Evolutionary conservation across 1,140 invertebrate genomes (phyloP).

Genomic region (Trichonephila inaurata): DNA sequence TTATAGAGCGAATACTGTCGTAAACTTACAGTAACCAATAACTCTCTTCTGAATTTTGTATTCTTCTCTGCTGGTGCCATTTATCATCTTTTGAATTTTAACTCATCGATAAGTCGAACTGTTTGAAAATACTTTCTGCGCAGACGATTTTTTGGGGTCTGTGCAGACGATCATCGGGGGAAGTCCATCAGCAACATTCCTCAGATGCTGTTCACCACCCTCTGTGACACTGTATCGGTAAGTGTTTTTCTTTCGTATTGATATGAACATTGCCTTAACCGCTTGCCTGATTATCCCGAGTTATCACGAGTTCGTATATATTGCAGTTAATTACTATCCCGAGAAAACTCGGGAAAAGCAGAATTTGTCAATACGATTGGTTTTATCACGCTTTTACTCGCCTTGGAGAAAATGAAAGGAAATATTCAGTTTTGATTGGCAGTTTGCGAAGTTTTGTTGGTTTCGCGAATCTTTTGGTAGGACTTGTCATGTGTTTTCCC

Average conservation of each 20-base stretch:
- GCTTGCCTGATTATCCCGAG: too few species aligned
- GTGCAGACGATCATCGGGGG: slow-evolving; percentile 8
- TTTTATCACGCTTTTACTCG: too few species aligned
- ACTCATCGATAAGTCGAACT: background rate
- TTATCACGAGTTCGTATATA: too few species aligned
- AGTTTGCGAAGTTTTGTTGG: too few species aligned
- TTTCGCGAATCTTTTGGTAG: too few species aligned
- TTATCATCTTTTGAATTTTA: background rate
- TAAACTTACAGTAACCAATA: background rate
- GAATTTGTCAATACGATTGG: too few species aligned
- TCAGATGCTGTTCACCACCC: slow-evolving; percentile 25
- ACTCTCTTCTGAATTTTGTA: background rate
- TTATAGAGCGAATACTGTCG: background rate
- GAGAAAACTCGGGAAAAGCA: too few species aligned
- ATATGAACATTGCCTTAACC: too few species aligned
- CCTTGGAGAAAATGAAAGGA: too few species aligned
- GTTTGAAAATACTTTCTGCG: background rate
- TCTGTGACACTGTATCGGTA: slow-evolving; percentile 33
- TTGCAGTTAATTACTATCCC: too few species aligned
- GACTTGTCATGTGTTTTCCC: too few species aligned
- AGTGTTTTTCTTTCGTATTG: background rate
- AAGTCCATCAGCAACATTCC: background rate
- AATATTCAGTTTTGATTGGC: too few species aligned
- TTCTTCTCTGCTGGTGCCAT: background rate
- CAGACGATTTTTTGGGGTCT: slow-evolving; percentile 21